phyloP scores from a whole-genome alignment of 2,888 invertebrate genomes.

The Euzophera pinguis region DNA sequence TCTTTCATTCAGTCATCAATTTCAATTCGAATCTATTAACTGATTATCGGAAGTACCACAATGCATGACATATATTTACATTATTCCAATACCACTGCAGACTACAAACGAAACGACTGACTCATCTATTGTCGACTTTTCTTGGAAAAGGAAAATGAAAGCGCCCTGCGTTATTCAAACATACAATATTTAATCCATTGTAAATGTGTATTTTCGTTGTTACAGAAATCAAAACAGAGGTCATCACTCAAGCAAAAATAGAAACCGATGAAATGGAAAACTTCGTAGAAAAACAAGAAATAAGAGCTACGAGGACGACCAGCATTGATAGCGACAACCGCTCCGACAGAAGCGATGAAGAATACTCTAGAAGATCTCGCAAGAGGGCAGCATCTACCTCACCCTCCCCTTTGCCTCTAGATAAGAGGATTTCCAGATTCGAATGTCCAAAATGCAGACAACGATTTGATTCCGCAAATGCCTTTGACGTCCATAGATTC shows the following conservation, averaged over 20 bases:
- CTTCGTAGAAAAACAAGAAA: conserved; percentile 53
- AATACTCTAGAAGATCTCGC: conserved; percentile 52
- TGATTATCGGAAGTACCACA: conserved; percentile 49
- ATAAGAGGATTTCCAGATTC: conserved; percentile 65
- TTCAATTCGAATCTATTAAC: conserved; percentile 53
- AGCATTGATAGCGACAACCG: conserved; percentile 79
- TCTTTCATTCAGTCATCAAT: conserved; percentile 20
- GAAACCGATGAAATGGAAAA: conserved; percentile 56
- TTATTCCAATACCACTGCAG: conserved; percentile 54
- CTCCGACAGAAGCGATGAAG: conserved; percentile 77
- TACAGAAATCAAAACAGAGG: conserved; percentile 77
- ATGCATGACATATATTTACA: conserved; percentile 55
- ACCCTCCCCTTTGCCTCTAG: conserved; percentile 56
- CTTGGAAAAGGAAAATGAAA: conserved; percentile 74
- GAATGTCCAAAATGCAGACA: conserved; percentile 87
- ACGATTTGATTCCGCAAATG: conserved; percentile 86
- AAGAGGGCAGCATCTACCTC: conserved; percentile 66
- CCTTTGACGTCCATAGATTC: conserved; percentile 84
- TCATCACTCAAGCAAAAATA: conserved; percentile 69
- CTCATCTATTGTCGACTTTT: conserved; percentile 75
- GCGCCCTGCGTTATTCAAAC: conserved; percentile 68
- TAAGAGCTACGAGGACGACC: conserved; percentile 56
- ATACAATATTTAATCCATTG: conserved; percentile 53
- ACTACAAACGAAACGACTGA: conserved; percentile 62
- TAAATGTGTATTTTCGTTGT: conserved; percentile 55